Evolutionary conservation across 2,113 vertebrate genomes (phyloP).

Genomic region (Ceyx melanurus): DNA sequence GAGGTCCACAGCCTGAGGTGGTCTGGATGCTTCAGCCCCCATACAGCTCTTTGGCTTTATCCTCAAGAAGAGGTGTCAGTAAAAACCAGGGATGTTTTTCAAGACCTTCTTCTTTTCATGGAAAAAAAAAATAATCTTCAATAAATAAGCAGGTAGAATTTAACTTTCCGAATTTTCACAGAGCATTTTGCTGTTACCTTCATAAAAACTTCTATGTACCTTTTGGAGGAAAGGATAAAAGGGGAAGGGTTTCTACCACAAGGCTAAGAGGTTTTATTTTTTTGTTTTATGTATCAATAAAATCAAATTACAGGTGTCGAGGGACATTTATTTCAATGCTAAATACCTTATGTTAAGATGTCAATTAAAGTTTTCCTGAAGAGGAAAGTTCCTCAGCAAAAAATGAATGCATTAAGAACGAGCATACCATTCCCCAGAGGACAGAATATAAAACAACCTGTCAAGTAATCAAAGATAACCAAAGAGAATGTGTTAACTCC

Average conservation of each 20-base stretch:
- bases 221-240: background rate
- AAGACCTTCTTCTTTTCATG: background rate
- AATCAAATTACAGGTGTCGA: slow-evolving; percentile 1
- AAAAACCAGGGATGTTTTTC: background rate
- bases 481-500: slow-evolving; percentile 59
- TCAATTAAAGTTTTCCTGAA: slow-evolving; percentile 59
- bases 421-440: slow-evolving; percentile 27
- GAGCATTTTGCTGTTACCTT: background rate
- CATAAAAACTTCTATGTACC: background rate
- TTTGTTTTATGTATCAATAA: slow-evolving; percentile 17
- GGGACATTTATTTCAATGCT: slow-evolving; percentile 17
- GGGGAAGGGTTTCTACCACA: background rate
- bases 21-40: background rate
- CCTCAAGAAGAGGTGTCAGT: background rate
- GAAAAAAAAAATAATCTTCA: background rate
- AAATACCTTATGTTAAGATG: slow-evolving; percentile 49
- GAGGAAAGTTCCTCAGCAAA: slow-evolving; percentile 44
- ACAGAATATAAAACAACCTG: slow-evolving; percentile 54
- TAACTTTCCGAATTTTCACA: background rate
- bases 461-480: slow-evolving; percentile 55
- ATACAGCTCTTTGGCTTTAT: background rate
- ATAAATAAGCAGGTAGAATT: background rate
- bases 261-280: background rate
- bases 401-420: slow-evolving; percentile 17
- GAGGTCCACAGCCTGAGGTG: background rate